Base-by-base conservation (phyloP, 2,888 invertebrate genomes). In the Andrena fulva region DNA sequence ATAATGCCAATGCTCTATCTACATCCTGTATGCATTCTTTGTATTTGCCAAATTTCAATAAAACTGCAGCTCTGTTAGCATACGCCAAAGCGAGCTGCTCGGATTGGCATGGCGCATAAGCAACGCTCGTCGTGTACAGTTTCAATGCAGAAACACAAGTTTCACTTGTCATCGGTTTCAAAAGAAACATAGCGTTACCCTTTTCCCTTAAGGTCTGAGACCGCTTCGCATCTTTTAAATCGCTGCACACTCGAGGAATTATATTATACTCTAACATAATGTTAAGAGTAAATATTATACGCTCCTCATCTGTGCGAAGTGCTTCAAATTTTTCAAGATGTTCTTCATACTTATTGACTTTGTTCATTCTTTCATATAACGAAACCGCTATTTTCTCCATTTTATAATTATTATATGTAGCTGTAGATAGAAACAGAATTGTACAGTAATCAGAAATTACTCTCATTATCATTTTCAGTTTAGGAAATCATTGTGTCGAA, bases 41-140 rank as follows among this genome's bases (percentile, higher is more conserved):
- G 91, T 96, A 97, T 64, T 96, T 95, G 81, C 95, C 94, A 89
- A 96, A 94, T 85, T 96, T 95, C 86, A 95, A 96, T 70, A 97
- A 95, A 50, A 97, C 96, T 33, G 97, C 97, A 60, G 98, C 97
- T 89, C 98, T 95, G 92, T 98, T 98, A 0, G 96, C 96, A 91
- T 96, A 95, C 0, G 97, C 96, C 63, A 97, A 93, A 16, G 95
- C 94, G 83, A 96, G 95, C 90, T 95, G 95, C 84, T 96, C 95
- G 16, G 96, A 95, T 54, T 94, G 92, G 10, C 86, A 84, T 69
- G 95, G 95, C 8, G 97, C 96, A 93, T 95, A 95, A 12, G 96
- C 95, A 86, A 97, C 94, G 85, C 96, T 95, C 91, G 95, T 94
- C 68, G 96, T 96, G 90, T 97, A 97, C 85, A 95, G 95, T 72